These are phyloP conservation scores for Decapterus maruadsi DNA, from an alignment of 2,797 vertebrate genomes.

Conservation along the genomic window DNA sequence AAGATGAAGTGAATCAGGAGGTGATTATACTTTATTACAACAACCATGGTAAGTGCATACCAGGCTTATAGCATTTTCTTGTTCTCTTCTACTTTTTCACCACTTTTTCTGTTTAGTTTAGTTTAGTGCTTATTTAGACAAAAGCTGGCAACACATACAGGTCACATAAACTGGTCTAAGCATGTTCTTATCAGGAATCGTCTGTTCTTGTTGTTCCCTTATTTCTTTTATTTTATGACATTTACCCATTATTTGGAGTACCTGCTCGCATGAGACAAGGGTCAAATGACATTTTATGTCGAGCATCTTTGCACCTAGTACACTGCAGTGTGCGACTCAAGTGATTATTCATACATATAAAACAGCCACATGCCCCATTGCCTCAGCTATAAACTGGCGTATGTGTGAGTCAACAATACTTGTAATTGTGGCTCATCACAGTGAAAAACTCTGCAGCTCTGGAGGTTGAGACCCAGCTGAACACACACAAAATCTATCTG, in stretches of 20 bases:
- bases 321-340: neutral
- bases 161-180: neutral
- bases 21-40: no score
- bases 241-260: constrained; percentile 1
- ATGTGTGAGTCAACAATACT: neutral
- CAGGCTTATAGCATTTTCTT: constrained; percentile 5
- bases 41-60: neutral
- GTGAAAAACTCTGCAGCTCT: neutral
- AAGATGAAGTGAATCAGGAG: no score
- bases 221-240: neutral
- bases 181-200: neutral
- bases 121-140: neutral
- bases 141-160: neutral
- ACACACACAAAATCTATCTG: neutral
- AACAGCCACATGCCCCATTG: neutral
- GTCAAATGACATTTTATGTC: neutral
- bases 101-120: neutral
- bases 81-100: neutral
- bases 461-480: constrained; percentile 18
- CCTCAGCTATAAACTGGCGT: neutral
- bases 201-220: neutral
- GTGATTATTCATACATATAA: neutral
- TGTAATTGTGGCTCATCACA: constrained; percentile 5
- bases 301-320: neutral
- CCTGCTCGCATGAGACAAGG: neutral